Base-by-base conservation (phyloP, 2,888 invertebrate species). In the Ormyrus thymus region DNA sequence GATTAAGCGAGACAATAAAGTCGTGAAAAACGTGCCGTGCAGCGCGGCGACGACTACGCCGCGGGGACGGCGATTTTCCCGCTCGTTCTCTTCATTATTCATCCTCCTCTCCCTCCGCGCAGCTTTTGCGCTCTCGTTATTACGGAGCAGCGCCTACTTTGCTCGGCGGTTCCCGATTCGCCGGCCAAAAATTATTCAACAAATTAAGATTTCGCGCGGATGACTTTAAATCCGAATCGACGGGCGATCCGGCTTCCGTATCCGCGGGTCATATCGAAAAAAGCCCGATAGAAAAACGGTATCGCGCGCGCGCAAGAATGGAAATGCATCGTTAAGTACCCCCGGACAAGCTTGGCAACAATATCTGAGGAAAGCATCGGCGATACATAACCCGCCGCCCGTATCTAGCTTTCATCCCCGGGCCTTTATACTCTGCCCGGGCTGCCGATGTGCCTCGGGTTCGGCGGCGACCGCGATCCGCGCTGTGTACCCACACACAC, bases 401-500 rank as follows among this genome's bases (percentile, higher is more conserved):
- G 65, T 68, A 77, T 78, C 68, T 78, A 71, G 68, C 65, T 74
- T 71, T 50, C 74, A 69, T 72, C 15, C 62, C 72, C 43, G 58
- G 66, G 77, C 76, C 74, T 79, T 77, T 48, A 29, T 29, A 29
- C 29, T 29, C 29, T 29, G n/a, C 76, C 70, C 53, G 6, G 51
- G 51, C 55, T 29, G 6, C n/a, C 15, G 6, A 46, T 43, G 29
- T 29, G 56, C 48, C 69, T 61, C 55, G 55, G 45, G 15, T 55
- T 48, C 29, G 29, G 74, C 53, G 51, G 8, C n/a, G 59, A 51
- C 45, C 51, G 48, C 59, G 58, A 61, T 53, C 48, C 62, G 43
- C 53, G 50, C 53, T 29, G 73, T 80, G 80, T 79, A 77, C n/a
- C n/a, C 76, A 83, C 82, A 82, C 83, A 81, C 82, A 77, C 0